These are phyloP conservation scores for Fabriciana adippe DNA, from an alignment of 2,888 invertebrate genomes.

Conservation along the genomic window DNA sequence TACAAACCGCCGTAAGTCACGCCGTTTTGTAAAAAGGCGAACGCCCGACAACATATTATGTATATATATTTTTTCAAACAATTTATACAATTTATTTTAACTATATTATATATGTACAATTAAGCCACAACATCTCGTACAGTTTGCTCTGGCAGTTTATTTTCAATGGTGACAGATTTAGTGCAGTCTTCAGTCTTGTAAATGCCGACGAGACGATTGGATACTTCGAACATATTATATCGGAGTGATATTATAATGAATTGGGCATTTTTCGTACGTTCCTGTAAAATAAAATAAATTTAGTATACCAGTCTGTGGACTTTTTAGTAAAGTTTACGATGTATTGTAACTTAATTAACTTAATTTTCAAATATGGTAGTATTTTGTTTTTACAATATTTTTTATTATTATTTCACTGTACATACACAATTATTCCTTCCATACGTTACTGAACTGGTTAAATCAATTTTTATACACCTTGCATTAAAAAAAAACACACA, in stretches of 20 bases:
- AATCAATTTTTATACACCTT: no score
- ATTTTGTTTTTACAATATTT: no score
- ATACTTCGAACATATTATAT: slow-evolving; percentile 98
- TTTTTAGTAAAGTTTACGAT: neutral
- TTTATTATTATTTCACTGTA: no score
- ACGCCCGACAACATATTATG: no score
- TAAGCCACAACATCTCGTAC: slow-evolving; percentile 40
- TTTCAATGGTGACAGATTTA: slow-evolving; percentile 87
- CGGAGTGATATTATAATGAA: slow-evolving; percentile 98
- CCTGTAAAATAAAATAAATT: slow-evolving; percentile 77
- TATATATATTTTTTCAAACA: no score
- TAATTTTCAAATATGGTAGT: neutral
- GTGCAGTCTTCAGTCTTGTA: slow-evolving; percentile 96
- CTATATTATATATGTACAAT: neutral
- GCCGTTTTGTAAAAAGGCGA: no score
- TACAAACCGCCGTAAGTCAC: no score
- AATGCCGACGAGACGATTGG: slow-evolving; percentile 95
- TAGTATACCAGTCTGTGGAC: neutral
- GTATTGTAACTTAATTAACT: neutral
- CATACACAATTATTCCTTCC: no score
- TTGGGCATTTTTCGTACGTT: slow-evolving; percentile 97
- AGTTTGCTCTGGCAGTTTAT: slow-evolving; percentile 54
- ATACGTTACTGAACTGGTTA: no score
- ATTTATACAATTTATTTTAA: no score
- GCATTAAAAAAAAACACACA: no score